Conservation (phyloP, 2,797 vertebrate genomes). For the Chelmon rostratus region DNA sequence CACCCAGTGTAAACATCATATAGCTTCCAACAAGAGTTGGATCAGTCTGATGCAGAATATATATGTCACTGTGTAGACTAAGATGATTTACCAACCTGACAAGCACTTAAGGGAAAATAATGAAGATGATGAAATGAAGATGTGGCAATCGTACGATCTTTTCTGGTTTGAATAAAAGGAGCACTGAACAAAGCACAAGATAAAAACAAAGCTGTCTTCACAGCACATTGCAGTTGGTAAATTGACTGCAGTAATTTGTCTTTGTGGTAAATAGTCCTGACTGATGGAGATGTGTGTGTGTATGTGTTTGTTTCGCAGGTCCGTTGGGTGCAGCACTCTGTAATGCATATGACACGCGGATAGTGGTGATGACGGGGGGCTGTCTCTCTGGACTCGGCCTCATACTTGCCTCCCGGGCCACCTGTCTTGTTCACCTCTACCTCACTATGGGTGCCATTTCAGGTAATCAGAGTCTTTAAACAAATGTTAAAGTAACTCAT, state of each 20-base stretch:
- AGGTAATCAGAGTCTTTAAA: slow-evolving; percentile 69
- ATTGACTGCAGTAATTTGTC: not conserved
- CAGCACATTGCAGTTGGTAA: not conserved
- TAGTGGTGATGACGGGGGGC: slow-evolving; percentile 87
- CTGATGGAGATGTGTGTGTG: not conserved
- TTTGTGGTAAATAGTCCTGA: not conserved
- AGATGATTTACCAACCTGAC: not conserved
- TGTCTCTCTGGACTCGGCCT: slow-evolving; percentile 83
- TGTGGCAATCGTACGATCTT: too few relatives aligned
- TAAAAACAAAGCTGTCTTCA: not conserved
- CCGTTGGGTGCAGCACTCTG: slow-evolving; percentile 84
- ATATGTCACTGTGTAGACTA: not conserved
- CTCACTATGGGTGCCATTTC: slow-evolving; percentile 86
- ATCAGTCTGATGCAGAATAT: not conserved
- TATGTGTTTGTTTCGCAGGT: slow-evolving; percentile 71
- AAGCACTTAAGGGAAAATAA: not conserved
- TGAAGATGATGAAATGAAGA: not conserved
- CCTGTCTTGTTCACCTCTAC: slow-evolving; percentile 84
- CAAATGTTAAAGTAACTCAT: not conserved
- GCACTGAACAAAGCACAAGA: not conserved
- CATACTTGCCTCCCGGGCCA: slow-evolving; percentile 85
- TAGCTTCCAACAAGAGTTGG: not conserved
- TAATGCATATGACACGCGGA: slow-evolving; percentile 82
- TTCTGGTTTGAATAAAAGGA: too few relatives aligned
- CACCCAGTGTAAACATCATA: not conserved